Base-by-base conservation (phyloP, 2,888 invertebrate genomes). In the Chesias legatella region DNA sequence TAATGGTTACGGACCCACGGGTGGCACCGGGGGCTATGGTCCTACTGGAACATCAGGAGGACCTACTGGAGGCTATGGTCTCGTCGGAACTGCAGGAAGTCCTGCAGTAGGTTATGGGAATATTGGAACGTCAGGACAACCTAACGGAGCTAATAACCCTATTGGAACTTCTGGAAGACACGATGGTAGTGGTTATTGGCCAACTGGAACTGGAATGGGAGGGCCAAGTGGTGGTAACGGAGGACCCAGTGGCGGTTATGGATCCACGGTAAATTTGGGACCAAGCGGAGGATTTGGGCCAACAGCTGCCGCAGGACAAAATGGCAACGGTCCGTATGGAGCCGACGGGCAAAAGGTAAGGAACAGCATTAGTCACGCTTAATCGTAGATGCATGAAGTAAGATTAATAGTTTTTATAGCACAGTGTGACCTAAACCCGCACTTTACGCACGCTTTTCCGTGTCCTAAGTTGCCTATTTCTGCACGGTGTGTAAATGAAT, bases 341-440 rank as follows among this genome's bases (percentile, higher is more conserved):
- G 38, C 42, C 24, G 43, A 57, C 32, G 54, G 51, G 35, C 54
- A 64, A 51, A 55, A 56, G 56, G 72, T 72, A 59, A 64, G 60
- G 50, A 25, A 17, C 2, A 17, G 13, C 13, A 17, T 3, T 5
- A 17, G n/a, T n/a, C n/a, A n/a, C n/a, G n/a, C n/a, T n/a, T n/a
- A n/a, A n/a, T n/a, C n/a, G n/a, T n/a, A n/a, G n/a, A n/a, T n/a
- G n/a, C n/a, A n/a, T n/a, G n/a, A n/a, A n/a, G n/a, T n/a, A n/a
- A n/a, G n/a, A n/a, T n/a, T n/a, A n/a, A n/a, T n/a, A n/a, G n/a
- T n/a, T n/a, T n/a, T n/a, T n/a, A n/a, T n/a, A n/a, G n/a, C n/a
- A n/a, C n/a, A n/a, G n/a, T n/a, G n/a, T n/a, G n/a, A n/a, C n/a
- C n/a, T n/a, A n/a, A n/a, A n/a, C n/a, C n/a, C n/a, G n/a, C n/a